These are phyloP conservation scores for Selenia dentaria DNA, from an alignment of 2,888 invertebrate species.

Conservation along the genomic window DNA sequence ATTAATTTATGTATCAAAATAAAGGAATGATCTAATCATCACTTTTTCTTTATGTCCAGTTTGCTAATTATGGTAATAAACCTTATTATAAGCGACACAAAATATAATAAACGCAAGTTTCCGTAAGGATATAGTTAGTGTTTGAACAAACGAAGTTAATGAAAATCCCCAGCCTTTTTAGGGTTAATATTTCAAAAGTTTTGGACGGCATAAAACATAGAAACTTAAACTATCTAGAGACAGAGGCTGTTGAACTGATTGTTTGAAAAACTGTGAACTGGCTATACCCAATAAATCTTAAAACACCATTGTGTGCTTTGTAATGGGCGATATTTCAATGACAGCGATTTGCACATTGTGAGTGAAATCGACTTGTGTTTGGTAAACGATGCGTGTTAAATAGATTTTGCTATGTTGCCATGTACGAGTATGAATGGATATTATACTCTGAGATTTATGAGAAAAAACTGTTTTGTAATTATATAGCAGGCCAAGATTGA, in stretches of 20 bases:
- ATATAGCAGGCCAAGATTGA: constrained; percentile 10
- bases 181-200: no score
- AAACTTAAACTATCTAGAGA: background rate
- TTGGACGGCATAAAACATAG: no score
- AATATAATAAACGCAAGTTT: no score
- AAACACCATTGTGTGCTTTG: constrained; percentile 63
- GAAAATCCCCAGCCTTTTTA: no score
- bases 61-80: no score
- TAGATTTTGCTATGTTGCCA: constrained; percentile 27
- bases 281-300: constrained; percentile 57
- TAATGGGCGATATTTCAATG: constrained; percentile 48
- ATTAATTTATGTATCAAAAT: no score
- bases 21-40: no score
- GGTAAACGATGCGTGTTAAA: constrained; percentile 39
- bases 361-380: constrained; percentile 47
- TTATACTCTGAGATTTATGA: constrained; percentile 14
- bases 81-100: no score
- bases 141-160: no score
- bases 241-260: constrained; percentile 33
- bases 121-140: no score
- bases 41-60: no score
- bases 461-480: constrained; percentile 19
- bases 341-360: constrained; percentile 41
- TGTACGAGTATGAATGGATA: constrained; percentile 17
- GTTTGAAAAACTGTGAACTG: constrained; percentile 52